Percentiles rank a stretch among this genome's conserved stretches.
Evolutionary conservation across 2,888 invertebrate species (phyloP).

Genomic region (Ferdinandea cuprea): DNA sequence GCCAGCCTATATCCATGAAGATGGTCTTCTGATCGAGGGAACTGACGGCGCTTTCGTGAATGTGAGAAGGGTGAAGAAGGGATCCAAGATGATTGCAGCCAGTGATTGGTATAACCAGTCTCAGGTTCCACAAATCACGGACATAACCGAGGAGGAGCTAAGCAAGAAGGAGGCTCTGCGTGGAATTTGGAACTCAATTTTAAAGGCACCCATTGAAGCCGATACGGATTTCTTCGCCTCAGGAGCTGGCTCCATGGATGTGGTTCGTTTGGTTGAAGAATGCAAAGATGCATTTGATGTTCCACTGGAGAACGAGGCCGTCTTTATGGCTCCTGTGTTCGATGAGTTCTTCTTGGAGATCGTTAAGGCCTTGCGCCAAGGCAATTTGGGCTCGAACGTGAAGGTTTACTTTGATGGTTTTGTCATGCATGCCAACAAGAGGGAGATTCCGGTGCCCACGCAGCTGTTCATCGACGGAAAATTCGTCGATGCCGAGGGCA

Average conservation of each 20-base stretch:
- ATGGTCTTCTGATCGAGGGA: slow-evolving; percentile 92
- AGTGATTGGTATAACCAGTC: slow-evolving; percentile 88
- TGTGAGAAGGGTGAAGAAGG: slow-evolving; percentile 89
- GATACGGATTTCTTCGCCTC: slow-evolving; percentile 95
- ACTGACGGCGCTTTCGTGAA: slow-evolving; percentile 91
- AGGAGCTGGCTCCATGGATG: slow-evolving; percentile 99
- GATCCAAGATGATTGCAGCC: slow-evolving; percentile 92
- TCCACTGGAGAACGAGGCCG: slow-evolving; percentile 92
- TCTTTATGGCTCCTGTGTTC: slow-evolving; percentile 96
- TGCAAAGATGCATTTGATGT: slow-evolving; percentile 91
- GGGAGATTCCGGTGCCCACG: slow-evolving; percentile 92
- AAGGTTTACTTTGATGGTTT: slow-evolving; percentile 87
- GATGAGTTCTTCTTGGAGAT: slow-evolving; percentile 90
- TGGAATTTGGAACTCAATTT: slow-evolving; percentile 92
- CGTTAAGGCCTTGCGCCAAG: slow-evolving; percentile 87
- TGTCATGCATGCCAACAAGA: slow-evolving; percentile 91
- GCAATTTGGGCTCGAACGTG: slow-evolving; percentile 84
- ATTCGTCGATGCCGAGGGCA: slow-evolving; percentile 91
- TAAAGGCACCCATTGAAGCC: slow-evolving; percentile 89
- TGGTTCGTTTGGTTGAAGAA: slow-evolving; percentile 94
- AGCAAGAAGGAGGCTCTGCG: slow-evolving; percentile 86
- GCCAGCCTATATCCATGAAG: slow-evolving; percentile 89
- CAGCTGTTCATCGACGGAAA: slow-evolving; percentile 96
- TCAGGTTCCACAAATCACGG: slow-evolving; percentile 84
- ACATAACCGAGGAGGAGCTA: slow-evolving; percentile 90